Base-by-base conservation (phyloP, 2,113 vertebrate species). In the Tragelaphus imberbis region DNA sequence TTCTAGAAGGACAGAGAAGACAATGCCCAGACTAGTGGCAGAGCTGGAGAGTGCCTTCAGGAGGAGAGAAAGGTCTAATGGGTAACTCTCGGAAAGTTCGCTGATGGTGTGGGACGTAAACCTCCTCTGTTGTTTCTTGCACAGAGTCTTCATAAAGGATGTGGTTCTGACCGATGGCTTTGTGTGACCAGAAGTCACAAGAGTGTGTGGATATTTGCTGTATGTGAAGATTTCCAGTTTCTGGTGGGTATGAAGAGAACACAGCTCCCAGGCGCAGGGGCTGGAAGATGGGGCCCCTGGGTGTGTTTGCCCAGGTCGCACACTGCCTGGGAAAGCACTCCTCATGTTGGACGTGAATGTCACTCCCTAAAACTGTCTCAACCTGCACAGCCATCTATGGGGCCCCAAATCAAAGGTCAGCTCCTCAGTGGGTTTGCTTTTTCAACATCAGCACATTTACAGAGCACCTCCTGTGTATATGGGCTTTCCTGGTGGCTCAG, bases 221-320 rank as follows among this genome's bases (percentile, higher is more conserved):
- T 12, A 9, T 7, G 19, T 49, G 68, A 86, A 59, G 79, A 84
- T 68, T 53, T 30, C 75, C 19, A 27, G 6, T 9, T 77, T 75
- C 68, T 71, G 47, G 88, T 5, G 2, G 36, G 47, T 15, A 10
- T 87, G 75, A 71, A 16, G n/a, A 44, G 80, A 77, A 56, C 36
- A 49, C 5, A n/a, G 55, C 25, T 58, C 28, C 21, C 19, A 40
- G 68, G 55, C 1, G 7, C n/a, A n/a, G 44, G 44, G 33, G 30
- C 25, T 79, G 25, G 17, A 40, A 71, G 30, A 11, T 10, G 23
- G 58, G 40, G 9, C 4, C 33, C 58, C 44, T 2, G 21, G n/a
- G 51, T 15, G 0, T 36, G 28, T 28, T 56, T 27, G 19, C 28
- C 61, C 61, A 33, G 14, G 30, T 65, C 14, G 0, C 3, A 0